Evolutionary conservation across 2,113 vertebrate genomes (phyloP).

Genomic region (Australoheros scitulus): DNA sequence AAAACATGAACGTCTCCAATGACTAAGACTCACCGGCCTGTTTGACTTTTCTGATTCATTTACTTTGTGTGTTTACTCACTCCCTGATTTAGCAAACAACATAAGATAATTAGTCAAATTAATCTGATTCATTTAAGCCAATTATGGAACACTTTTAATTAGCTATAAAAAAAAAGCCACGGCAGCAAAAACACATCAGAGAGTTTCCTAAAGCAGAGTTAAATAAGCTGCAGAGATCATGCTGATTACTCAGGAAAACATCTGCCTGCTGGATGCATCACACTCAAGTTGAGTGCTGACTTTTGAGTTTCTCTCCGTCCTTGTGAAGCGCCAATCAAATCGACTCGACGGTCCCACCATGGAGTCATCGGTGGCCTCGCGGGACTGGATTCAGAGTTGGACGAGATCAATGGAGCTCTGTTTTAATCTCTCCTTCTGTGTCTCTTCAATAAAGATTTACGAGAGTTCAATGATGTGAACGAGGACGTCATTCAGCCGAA

Average conservation of each 20-base stretch:
- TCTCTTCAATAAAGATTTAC: slow-evolving; percentile 1
- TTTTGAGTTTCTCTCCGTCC: neutral
- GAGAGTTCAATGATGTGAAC: neutral
- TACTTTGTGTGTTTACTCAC: neutral
- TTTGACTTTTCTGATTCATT: neutral
- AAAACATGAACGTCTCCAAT: rapidly evolving
- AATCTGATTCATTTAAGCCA: slow-evolving; percentile 34
- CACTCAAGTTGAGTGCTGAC: neutral
- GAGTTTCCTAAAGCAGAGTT: neutral
- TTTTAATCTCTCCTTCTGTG: slow-evolving; percentile 47
- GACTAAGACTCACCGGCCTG: neutral
- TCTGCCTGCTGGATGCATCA: neutral
- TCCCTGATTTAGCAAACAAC: slow-evolving; percentile 4
- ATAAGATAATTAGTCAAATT: slow-evolving; percentile 23
- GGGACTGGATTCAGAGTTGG: slow-evolving; percentile 16
- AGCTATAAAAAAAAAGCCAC: neutral
- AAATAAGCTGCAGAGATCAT: neutral
- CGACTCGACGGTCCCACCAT: neutral
- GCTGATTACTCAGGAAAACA: neutral
- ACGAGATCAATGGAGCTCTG: slow-evolving; percentile 20
- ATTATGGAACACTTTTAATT: slow-evolving; percentile 26
- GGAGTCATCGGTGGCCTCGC: slow-evolving; percentile 12
- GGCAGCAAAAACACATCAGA: neutral
- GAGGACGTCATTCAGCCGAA: neutral
- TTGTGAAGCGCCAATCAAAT: slow-evolving; percentile 11